Evolutionary conservation across 37 sponge, comb jelly and placozoan genomes (phyloP).

Genomic region (Aplysina aerophoba): DNA sequence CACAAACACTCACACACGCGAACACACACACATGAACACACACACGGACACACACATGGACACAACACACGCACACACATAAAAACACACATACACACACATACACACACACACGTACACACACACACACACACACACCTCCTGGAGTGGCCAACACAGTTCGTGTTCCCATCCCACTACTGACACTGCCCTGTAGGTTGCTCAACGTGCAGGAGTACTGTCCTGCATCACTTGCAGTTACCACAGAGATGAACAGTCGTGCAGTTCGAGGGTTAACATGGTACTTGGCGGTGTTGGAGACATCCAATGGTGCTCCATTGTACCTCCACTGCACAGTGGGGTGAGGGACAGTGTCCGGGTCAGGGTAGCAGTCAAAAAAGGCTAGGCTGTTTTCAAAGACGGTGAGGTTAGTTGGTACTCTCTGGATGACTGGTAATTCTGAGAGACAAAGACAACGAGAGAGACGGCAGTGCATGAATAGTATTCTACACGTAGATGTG

Average conservation of each 20-base stretch:
- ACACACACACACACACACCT: no score
- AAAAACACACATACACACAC: no score
- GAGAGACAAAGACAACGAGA: no score
- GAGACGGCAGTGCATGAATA: no score
- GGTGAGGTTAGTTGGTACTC: not conserved
- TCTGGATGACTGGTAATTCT: not conserved
- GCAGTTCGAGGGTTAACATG: not conserved
- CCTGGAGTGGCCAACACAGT: not conserved
- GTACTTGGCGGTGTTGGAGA: not conserved
- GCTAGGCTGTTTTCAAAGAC: not conserved
- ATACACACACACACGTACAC: no score
- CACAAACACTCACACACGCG: no score
- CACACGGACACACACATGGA: no score
- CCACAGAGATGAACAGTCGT: slow-evolving; percentile 17
- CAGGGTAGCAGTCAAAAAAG: slow-evolving; percentile 1
- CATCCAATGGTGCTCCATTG: not conserved
- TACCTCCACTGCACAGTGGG: slow-evolving; percentile 15
- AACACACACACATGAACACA: no score
- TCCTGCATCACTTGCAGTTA: not conserved
- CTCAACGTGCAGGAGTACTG: not conserved
- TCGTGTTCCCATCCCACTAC: not conserved
- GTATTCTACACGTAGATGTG: no score
- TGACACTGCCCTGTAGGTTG: slow-evolving; percentile 3
- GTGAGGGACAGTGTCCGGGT: not conserved
- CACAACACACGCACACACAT: no score